phyloP scores from a whole-genome alignment of 1,140 invertebrate species.

The Listronotus oregonensis region DNA sequence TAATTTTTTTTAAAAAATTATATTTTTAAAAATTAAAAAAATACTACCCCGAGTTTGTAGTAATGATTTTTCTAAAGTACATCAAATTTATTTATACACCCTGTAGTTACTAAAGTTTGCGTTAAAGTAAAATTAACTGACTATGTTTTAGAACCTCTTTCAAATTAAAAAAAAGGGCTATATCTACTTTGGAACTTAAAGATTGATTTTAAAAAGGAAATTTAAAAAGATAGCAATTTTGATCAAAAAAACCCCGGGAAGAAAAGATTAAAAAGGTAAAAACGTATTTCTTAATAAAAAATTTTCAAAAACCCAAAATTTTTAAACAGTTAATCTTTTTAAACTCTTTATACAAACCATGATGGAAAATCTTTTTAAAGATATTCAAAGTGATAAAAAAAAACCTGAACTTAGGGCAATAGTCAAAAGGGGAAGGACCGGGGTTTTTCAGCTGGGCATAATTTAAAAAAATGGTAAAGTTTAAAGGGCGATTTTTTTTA shows the following conservation, averaged over 20 bases:
- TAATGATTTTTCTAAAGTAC: too few species aligned
- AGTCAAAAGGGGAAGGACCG: slow-evolving; percentile 72
- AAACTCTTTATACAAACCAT: slow-evolving; percentile 75
- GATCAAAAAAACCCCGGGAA: slow-evolving; percentile 54
- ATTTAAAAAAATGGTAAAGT: slow-evolving; percentile 84
- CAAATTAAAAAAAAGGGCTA: not conserved
- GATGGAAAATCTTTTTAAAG: slow-evolving; percentile 66
- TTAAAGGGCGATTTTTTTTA: too few species aligned
- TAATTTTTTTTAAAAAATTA: too few species aligned
- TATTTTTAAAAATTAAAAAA: too few species aligned
- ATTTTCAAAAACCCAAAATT: not conserved
- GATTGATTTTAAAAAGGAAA: slow-evolving; percentile 46
- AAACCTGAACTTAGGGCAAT: slow-evolving; percentile 71
- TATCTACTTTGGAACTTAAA: slow-evolving; percentile 1
- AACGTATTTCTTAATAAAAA: slow-evolving; percentile 1
- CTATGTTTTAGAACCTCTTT: too few species aligned
- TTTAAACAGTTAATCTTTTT: slow-evolving; percentile 34
- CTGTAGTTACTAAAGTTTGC: too few species aligned
- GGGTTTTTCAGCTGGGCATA: slow-evolving; percentile 91
- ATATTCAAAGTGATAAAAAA: slow-evolving; percentile 62
- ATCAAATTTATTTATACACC: too few species aligned
- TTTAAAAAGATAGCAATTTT: slow-evolving; percentile 56
- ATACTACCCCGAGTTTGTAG: too few species aligned
- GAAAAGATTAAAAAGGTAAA: slow-evolving; percentile 4
- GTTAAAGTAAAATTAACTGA: too few species aligned